Evolutionary conservation across 2,113 vertebrate genomes (phyloP).

Genomic region (human): GRCh38 chr18:53534501-53535000

Average conservation of each 20-base stretch:
- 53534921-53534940: conserved; percentile 34
- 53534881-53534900: conserved; percentile 58
- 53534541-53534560: conserved; percentile 8
- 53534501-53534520: conserved; percentile 19
- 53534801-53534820: neutral
- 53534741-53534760: conserved; percentile 33
- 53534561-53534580: neutral
- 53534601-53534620: neutral
- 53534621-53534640: conserved; percentile 28
- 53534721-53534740: neutral
- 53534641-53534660: neutral
- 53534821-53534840: neutral
- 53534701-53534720: neutral
- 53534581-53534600: neutral
- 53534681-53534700: neutral
- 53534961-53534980: conserved; percentile 48
- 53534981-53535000: neutral
- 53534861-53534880: neutral
- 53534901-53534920: conserved; percentile 46
- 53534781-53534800: neutral
- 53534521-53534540: neutral
- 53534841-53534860: accelerated
- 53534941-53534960: conserved; percentile 1
- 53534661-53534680: neutral
- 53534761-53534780: neutral